Percentiles rank a stretch among this genome's conserved stretches.
Conservation (phyloP, 2,888 invertebrate genomes). For the Lycia hirtaria region DNA sequence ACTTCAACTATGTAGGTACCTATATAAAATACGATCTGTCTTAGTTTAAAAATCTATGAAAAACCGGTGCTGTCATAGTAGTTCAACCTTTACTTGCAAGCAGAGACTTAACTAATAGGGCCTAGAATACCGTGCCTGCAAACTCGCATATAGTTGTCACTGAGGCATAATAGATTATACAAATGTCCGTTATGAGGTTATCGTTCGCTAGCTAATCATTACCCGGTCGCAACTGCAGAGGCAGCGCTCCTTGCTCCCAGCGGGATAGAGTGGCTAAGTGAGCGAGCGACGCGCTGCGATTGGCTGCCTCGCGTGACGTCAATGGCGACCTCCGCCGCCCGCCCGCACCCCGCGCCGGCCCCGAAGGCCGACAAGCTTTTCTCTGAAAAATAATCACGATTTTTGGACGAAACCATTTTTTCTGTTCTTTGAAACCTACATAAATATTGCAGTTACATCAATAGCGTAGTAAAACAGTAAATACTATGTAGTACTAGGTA, state of each 20-base stretch:
- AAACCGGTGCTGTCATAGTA: no score
- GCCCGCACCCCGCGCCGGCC: slow-evolving; percentile 57
- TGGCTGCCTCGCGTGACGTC: slow-evolving; percentile 79
- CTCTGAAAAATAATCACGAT: slow-evolving; percentile 80
- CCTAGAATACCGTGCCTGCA: no score
- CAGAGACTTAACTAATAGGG: no score
- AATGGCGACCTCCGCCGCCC: slow-evolving; percentile 78
- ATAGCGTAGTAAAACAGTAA: no score
- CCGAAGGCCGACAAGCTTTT: slow-evolving; percentile 74
- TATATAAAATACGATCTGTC: no score
- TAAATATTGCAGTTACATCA: slow-evolving; percentile 44
- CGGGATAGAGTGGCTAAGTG: slow-evolving; percentile 69
- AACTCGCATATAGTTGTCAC: slow-evolving; percentile 6
- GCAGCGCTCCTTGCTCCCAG: slow-evolving; percentile 53
- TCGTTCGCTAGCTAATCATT: slow-evolving; percentile 47
- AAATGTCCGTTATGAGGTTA: slow-evolving; percentile 38
- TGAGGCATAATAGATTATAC: slow-evolving; percentile 24
- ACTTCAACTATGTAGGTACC: no score
- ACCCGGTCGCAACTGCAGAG: slow-evolving; percentile 51
- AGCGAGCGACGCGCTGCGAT: slow-evolving; percentile 63
- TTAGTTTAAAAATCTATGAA: no score
- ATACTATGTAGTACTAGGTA: no score
- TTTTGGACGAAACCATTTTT: slow-evolving; percentile 67
- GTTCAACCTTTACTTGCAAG: no score
- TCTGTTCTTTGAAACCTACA: slow-evolving; percentile 49